Base-by-base conservation (phyloP, 64 coral and sea anemone species). In the Montipora cactus region DNA sequence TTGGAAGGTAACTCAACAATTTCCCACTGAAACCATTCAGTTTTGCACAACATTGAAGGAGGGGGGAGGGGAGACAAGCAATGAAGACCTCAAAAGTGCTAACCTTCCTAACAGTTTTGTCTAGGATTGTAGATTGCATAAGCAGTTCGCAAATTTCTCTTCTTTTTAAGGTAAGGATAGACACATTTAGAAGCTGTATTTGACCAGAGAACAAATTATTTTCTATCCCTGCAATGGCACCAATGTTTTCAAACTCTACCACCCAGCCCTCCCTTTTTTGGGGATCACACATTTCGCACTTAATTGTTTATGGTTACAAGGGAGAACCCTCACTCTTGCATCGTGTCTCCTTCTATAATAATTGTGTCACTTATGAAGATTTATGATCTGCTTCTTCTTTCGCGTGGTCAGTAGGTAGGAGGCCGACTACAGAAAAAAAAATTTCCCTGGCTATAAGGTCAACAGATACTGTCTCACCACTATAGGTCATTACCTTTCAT, bases 401-500 rank as follows among this genome's bases (percentile, higher is more conserved):
- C 64, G 18, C 64, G 16, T 68, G 18, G 64, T 68, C 18, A 68
- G 64, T 19, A 68, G 64, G 64, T 16, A 68, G 12, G 64, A 16
- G 64, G 14, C 53, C 64, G 64, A 68, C 12, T 68, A 68, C 64
- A 20, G 13, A 20, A 68, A 68, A 14, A 67, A 68, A 13, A 8
- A 44, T 1, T 18, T 49, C 12, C 3, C 14, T 13, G 19, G 28
- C 6, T 19, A 21, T 69, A 87, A 0, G 10, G 7, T 76, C 11
- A 14, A 0, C 64, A 8, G 14, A 13, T 68, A 68, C 16, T 68
- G 18, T 68, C 64, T 68, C 64, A 68, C 64, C 18, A 68, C 64
- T 68, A 68, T 68, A 68, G 64, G 18, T 68, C 10, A 68, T 87
- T 44, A 96, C 95, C 90, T 89, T 51, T 93, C 6, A 18, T 96